Percentiles rank a stretch among this genome's conserved stretches.
phyloP scores from a whole-genome alignment of 2,888 invertebrate genomes.

The Seira musarum region DNA sequence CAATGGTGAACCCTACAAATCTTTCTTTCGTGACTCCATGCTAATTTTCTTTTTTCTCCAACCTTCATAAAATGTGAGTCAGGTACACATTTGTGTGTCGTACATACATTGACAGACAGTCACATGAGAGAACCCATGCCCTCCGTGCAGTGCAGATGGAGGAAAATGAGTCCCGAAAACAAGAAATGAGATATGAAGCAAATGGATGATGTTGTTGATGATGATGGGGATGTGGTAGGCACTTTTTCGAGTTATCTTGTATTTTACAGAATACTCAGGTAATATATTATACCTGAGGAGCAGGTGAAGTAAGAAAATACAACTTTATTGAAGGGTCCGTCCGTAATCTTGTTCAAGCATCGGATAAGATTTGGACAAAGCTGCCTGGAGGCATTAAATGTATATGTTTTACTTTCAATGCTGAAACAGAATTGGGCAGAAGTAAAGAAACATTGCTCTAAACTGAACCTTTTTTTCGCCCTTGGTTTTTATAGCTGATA shows the following conservation, averaged over 20 bases:
- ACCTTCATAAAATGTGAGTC: not conserved
- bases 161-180: not conserved
- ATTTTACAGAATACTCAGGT: not conserved
- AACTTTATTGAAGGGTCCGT: not conserved
- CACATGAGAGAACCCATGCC: not conserved
- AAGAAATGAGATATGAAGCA: too few relatives aligned
- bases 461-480: not conserved
- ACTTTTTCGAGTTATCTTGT: not conserved
- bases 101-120: not conserved
- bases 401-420: too few relatives aligned
- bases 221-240: not conserved
- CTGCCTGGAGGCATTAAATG: not conserved
- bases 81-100: not conserved
- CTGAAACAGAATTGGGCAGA: too few relatives aligned
- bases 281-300: not conserved
- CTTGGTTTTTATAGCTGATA: slow-evolving; percentile 4
- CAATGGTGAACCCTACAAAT: slow-evolving; percentile 42
- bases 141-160: not conserved
- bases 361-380: not conserved
- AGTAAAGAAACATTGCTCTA: not conserved
- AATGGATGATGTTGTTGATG: too few relatives aligned
- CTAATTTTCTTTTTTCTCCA: not conserved
- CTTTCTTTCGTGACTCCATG: slow-evolving; percentile 34
- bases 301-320: not conserved
- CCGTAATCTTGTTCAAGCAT: not conserved